These are phyloP conservation scores for Cynoglossus semilaevis DNA, from an alignment of 2,113 vertebrate genomes.

Conservation along the genomic window DNA sequence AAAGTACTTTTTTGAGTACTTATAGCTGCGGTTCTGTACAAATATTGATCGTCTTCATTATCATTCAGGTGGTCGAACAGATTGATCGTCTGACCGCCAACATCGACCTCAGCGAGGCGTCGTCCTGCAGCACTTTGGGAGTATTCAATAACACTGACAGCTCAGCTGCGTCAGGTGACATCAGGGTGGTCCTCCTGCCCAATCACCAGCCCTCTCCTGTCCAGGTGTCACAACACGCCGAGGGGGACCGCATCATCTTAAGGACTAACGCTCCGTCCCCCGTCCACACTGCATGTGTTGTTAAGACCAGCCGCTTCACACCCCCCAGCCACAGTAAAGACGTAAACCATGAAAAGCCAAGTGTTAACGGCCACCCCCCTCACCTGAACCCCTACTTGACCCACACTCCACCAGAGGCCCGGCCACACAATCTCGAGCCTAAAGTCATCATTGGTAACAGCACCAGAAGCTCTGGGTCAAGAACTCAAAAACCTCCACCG, in stretches of 20 bases:
- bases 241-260: constrained; percentile 55
- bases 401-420: constrained; percentile 31
- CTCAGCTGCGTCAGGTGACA: constrained; percentile 33
- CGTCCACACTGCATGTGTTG: constrained; percentile 61
- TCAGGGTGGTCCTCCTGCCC: constrained; percentile 19
- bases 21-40: background rate
- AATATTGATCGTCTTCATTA: constrained; percentile 28
- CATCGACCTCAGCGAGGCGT: constrained; percentile 67
- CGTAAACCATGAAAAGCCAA: constrained; percentile 17
- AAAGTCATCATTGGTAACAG: constrained; percentile 51
- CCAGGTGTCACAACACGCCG: background rate
- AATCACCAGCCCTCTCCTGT: constrained; percentile 26
- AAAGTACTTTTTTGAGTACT: background rate
- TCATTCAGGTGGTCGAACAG: constrained; percentile 76
- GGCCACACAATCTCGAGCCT: constrained; percentile 42
- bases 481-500: constrained; percentile 71
- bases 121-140: constrained; percentile 23
- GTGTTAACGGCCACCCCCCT: constrained; percentile 62
- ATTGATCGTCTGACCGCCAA: constrained; percentile 76
- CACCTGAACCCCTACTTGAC: constrained; percentile 22
- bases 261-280: constrained; percentile 66
- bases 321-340: constrained; percentile 38
- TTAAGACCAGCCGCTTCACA: constrained; percentile 64
- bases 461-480: constrained; percentile 46
- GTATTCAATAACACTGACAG: constrained; percentile 28